A percentile compares a stretch with the other conserved stretches of the same genome.
Evolutionary conservation across 2,888 invertebrate species (phyloP).

Genomic region (Crioceris asparagi): DNA sequence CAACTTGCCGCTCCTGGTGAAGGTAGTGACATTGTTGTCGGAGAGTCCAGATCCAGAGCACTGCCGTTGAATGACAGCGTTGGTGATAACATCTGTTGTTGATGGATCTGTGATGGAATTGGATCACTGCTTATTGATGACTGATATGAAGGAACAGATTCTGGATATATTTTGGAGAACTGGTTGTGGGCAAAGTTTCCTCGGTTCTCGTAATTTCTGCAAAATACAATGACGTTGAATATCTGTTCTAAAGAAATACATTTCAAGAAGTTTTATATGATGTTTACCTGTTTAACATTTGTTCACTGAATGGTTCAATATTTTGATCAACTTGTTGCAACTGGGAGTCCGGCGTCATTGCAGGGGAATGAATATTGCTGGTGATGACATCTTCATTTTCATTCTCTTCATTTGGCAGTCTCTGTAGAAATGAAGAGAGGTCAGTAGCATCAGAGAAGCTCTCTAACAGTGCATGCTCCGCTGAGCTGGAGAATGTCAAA

Average conservation of each 20-base stretch:
- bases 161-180: conserved; percentile 36
- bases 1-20: conserved; percentile 66
- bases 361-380: conserved; percentile 59
- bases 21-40: conserved; percentile 70
- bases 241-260: too few species aligned
- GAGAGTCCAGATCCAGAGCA: conserved; percentile 48
- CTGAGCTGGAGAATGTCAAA: conserved; percentile 65
- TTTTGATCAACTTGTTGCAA: conserved; percentile 42
- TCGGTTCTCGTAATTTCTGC: conserved; percentile 31
- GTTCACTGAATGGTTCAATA: conserved; percentile 66
- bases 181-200: conserved; percentile 28
- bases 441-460: conserved; percentile 72
- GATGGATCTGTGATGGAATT: conserved; percentile 59
- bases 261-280: neutral
- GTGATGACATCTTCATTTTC: conserved; percentile 49
- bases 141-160: conserved; percentile 34
- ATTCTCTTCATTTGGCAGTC: conserved; percentile 49
- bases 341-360: conserved; percentile 40
- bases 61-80: conserved; percentile 55
- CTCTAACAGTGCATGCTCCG: conserved; percentile 66
- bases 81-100: conserved; percentile 43
- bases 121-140: conserved; percentile 30
- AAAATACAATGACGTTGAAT: too few species aligned
- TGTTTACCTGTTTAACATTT: conserved; percentile 42
- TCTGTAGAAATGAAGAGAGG: conserved; percentile 62